Percentiles rank a stretch among this genome's conserved stretches.
These are phyloP conservation scores for Loris lydekkerianus DNA, from an alignment of 2,797 vertebrate genomes.

Conservation along the genomic window DNA sequence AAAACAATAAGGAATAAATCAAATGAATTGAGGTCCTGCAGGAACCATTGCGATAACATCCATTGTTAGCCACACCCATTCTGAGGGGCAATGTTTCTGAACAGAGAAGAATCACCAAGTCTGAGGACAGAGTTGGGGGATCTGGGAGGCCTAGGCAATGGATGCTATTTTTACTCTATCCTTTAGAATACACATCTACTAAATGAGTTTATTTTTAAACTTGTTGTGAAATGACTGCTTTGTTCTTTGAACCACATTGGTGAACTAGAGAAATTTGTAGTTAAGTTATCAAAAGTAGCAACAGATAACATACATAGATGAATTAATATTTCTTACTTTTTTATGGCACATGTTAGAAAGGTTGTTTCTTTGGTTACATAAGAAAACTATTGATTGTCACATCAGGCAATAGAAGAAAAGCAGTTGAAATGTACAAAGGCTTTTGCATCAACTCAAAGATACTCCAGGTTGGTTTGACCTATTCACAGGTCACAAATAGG, in stretches of 20 bases:
- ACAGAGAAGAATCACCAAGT: background rate
- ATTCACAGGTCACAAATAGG: background rate
- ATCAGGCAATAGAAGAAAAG: background rate
- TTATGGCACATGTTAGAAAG: background rate
- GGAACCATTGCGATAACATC: background rate
- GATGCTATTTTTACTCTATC: background rate
- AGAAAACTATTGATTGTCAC: background rate
- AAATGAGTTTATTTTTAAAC: background rate
- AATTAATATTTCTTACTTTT: background rate
- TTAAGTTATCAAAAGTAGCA: background rate
- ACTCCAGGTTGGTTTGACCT: background rate
- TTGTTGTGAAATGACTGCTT: background rate
- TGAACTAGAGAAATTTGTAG: background rate
- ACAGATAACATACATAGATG: background rate
- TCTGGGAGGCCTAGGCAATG: background rate
- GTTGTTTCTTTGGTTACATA: background rate
- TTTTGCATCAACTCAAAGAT: background rate
- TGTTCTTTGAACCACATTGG: background rate
- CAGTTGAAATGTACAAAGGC: background rate
- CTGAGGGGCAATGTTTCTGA: background rate
- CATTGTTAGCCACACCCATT: background rate
- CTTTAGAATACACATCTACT: background rate
- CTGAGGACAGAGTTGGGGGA: background rate
- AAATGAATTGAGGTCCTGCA: background rate
- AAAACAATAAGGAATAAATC: background rate